A percentile compares a stretch with the other conserved stretches of the same genome.
These are phyloP conservation scores for Pavo muticus DNA, from an alignment of 2,113 vertebrate genomes.

Conservation along the genomic window DNA sequence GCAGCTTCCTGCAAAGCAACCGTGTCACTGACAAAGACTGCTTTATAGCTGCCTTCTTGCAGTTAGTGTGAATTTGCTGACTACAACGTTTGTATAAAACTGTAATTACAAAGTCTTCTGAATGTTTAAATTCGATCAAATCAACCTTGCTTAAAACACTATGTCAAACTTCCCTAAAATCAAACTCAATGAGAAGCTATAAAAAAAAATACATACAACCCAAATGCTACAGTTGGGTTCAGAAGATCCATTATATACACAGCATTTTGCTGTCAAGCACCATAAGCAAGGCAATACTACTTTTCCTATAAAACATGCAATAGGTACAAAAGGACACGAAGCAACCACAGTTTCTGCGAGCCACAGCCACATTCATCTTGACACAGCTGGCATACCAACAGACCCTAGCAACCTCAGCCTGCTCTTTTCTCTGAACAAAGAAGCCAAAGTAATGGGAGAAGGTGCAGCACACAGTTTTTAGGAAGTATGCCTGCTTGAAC, in stretches of 20 bases:
- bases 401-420: not conserved
- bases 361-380: not conserved
- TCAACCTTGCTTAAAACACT: too few species aligned
- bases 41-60: not conserved
- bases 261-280: not conserved
- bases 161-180: not conserved
- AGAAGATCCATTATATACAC: not conserved
- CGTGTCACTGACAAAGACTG: accelerated
- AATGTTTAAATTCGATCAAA: not conserved
- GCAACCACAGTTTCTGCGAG: not conserved
- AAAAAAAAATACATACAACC: not conserved
- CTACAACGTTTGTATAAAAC: not conserved
- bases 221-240: not conserved
- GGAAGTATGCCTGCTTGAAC: not conserved
- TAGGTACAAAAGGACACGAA: not conserved
- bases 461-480: accelerated
- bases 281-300: not conserved
- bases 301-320: not conserved
- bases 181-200: not conserved
- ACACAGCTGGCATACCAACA: not conserved
- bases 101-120: not conserved
- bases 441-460: not conserved
- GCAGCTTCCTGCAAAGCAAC: not conserved
- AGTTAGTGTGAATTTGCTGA: not conserved
- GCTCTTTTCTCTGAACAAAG: not conserved